phyloP scores from a whole-genome alignment of 2,113 vertebrate species.

The Proteles cristata region DNA sequence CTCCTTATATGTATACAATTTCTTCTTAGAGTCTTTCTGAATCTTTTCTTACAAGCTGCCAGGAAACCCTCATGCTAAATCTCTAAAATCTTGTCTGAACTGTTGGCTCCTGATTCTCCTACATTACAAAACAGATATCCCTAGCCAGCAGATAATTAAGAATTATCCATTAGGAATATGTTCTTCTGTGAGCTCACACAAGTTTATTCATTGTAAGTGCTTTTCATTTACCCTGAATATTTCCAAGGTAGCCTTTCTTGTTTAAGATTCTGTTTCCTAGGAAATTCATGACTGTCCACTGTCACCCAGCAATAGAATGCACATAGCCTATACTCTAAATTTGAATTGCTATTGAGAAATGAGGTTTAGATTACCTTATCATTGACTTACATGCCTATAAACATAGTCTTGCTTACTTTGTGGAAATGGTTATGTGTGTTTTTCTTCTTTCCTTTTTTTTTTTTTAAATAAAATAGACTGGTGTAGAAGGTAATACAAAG shows the following conservation, averaged over 20 bases:
- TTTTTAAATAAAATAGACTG: background rate
- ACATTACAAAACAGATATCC: background rate
- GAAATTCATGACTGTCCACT: background rate
- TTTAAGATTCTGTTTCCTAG: slow-evolving; percentile 58
- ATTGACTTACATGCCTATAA: background rate
- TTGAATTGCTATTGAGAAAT: slow-evolving; percentile 49
- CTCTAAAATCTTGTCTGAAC: background rate
- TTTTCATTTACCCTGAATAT: slow-evolving; percentile 41
- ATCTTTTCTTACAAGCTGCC: background rate
- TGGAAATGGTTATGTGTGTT: background rate
- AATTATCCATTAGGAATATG: slow-evolving; percentile 8
- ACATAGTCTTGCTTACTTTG: slow-evolving; percentile 49
- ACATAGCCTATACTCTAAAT: background rate
- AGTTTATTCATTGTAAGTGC: background rate
- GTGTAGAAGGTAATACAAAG: background rate
- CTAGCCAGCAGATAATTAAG: slow-evolving; percentile 21
- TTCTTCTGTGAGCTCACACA: slow-evolving; percentile 8
- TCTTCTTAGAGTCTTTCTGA: background rate
- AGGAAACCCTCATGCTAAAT: background rate
- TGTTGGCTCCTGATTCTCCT: background rate
- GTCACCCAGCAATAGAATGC: slow-evolving; percentile 49
- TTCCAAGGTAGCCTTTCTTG: slow-evolving; percentile 48
- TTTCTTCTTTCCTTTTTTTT: background rate
- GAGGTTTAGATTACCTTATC: background rate
- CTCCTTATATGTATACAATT: background rate